Evolutionary conservation across 2,113 vertebrate species (phyloP), one percentile per base, ranked within the genome.

Genomic region (Dasyornis broadbenti): DNA sequence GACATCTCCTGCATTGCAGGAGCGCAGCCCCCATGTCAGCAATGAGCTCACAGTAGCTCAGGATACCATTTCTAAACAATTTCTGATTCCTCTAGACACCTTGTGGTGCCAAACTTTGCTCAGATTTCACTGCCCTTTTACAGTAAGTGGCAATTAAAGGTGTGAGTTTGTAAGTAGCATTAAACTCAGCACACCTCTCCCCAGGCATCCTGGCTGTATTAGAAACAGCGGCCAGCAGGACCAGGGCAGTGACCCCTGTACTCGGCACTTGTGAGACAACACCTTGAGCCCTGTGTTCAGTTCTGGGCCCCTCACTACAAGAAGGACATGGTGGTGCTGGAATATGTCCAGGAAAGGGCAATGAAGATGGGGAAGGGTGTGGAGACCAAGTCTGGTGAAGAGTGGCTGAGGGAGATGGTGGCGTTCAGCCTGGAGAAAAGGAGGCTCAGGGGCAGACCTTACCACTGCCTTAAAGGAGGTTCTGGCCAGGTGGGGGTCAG

Each of bases 241-340:
- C 5, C 21, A 60, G 78, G 61, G 20, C 61, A 76, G 39, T 27
- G 78, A 68, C 15, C 44, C 27, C 53, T 22, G 44, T 6, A 8
- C 27, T 9, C 3, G 1, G n/a, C 69, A 60, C 53, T 47, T 45
- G 7, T 13, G 39, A 60, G n/a, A 53, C 30, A 23, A 39, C 45
- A 40, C 20, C 45, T 40, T 0, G 0, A 40, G 35, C 71, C 40
- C 56, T 42, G 47, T 16, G 13, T 16, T 59, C 40, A 42, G 2
- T 7, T 69, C 42, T 49, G 35, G 54, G 21, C 35, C 15, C 16
- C 45, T 69, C 31, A 22, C 26, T 54, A 11, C 35, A 47, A 35
- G 24, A 54, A 54, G 42, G 50, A 37, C 35, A 20, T 13, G 15
- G 24, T 23, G 35, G 47, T 24, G 37, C 39, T 59, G 37, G 33